Evolutionary conservation across 1,140 invertebrate species (phyloP), one percentile per base, ranked within the genome.

Genomic region (Cotesia typhae): DNA sequence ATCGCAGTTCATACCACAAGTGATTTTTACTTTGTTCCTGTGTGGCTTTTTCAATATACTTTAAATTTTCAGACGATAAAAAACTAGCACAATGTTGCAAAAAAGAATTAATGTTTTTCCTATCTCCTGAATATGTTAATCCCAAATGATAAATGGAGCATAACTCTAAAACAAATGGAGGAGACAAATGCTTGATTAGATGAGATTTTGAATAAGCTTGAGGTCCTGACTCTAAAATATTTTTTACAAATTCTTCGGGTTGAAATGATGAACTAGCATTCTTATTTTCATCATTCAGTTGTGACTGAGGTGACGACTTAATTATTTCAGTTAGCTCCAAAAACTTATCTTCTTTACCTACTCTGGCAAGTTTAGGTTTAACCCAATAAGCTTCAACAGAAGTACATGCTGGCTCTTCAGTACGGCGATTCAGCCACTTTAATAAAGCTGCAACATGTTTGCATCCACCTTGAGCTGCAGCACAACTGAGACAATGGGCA

Each of bases 1-100:
- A 82, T n/a, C 82, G 57, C 14, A 87, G 65, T 72, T 80, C 75
- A 80, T 79, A 75, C 84, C 82, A 87, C 0, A 79, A 7, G 63
- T 7, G 2, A 63, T 35, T 71, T 10, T 78, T 52, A 68, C 60
- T 65, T 61, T 80, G 82, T 7, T 71, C 60, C 65, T 9, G 69
- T 14, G 83, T 84, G 37, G 55, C 47, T 36, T 60, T 20, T 60
- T 60, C 59, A 28, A 60, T 35, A n/a, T 28, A 3, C 4, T 10
- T 4, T 17, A n/a, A 60, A 28, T 12, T 65, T n/a, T 65, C 36
- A 10, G 10, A 10, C 7, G n/a, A 2, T 7, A 65, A 41, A 20
- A 14, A 41, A 41, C 4, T 60, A 60, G 59, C 4, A 17, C 7
- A 10, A 60, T 60, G 28, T 20, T 28, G 14, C 12, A 60, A 36